Evolutionary conservation across 2,113 vertebrate genomes (phyloP).

Genomic region (Antennarius striatus): DNA sequence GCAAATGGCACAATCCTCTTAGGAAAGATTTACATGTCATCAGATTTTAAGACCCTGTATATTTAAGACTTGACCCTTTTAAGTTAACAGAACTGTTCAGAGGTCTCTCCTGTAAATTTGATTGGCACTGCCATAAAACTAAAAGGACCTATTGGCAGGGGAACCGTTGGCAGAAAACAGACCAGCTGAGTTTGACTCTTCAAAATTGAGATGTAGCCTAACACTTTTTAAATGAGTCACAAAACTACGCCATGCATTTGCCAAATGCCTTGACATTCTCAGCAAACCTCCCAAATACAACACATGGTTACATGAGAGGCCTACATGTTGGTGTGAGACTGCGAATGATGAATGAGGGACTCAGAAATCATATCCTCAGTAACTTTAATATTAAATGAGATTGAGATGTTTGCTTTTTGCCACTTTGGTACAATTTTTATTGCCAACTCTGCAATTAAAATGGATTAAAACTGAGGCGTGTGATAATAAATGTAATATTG

Average conservation of each 20-base stretch:
- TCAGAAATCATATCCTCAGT: neutral
- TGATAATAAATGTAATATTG: neutral
- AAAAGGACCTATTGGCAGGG: constrained; percentile 48
- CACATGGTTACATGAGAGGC: constrained; percentile 40
- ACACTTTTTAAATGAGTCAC: constrained; percentile 62
- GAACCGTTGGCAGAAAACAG: constrained; percentile 57
- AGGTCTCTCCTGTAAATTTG: constrained; percentile 50
- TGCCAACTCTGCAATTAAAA: neutral
- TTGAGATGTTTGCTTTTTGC: neutral
- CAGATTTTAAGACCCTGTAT: constrained; percentile 43
- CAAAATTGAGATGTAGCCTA: constrained; percentile 51
- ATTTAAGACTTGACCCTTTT: constrained; percentile 35
- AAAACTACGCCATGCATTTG: constrained; percentile 31
- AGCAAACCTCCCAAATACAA: constrained; percentile 52
- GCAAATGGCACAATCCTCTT: constrained; percentile 44
- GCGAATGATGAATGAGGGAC: constrained; percentile 7
- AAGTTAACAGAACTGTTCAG: constrained; percentile 31
- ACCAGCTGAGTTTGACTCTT: constrained; percentile 47
- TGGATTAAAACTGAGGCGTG: neutral
- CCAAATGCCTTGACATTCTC: constrained; percentile 61
- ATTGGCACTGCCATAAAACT: constrained; percentile 50
- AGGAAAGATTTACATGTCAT: constrained; percentile 61
- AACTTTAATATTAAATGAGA: too few relatives aligned
- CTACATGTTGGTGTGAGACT: constrained; percentile 27
- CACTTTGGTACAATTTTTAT: neutral